Percentiles rank a stretch among this genome's conserved stretches.
These are phyloP conservation scores for Tursiops truncatus DNA, from an alignment of 2,113 vertebrate genomes.

Conservation along the genomic window DNA sequence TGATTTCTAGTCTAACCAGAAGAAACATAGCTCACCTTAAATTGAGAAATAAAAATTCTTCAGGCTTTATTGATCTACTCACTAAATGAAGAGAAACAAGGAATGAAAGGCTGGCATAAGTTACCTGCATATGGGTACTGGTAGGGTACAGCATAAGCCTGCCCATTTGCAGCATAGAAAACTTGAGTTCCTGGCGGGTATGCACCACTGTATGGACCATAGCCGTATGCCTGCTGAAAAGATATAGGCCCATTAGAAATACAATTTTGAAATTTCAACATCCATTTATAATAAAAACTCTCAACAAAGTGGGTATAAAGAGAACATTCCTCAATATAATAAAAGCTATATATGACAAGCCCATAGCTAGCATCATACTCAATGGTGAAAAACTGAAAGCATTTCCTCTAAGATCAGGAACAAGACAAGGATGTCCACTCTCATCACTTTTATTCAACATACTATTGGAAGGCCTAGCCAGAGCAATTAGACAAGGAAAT, in stretches of 20 bases:
- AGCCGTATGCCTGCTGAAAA: conserved; percentile 83
- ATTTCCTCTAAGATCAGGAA: neutral
- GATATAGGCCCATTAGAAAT: conserved; percentile 9
- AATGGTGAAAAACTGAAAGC: neutral
- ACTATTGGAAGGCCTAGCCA: too few relatives aligned
- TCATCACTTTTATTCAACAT: too few relatives aligned
- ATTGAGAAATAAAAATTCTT: neutral
- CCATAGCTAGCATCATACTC: neutral
- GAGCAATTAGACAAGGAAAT: too few relatives aligned
- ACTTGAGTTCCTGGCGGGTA: conserved; percentile 82
- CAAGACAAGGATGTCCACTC: too few relatives aligned
- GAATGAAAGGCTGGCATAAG: neutral
- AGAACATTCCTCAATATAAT: neutral
- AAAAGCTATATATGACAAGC: neutral
- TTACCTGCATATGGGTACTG: conserved; percentile 87
- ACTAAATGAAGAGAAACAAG: neutral
- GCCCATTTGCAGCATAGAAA: conserved; percentile 84
- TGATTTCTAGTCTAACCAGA: neutral
- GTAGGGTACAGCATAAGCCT: conserved; percentile 84
- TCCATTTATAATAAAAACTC: neutral
- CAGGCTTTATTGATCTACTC: accelerated
- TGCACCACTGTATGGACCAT: conserved; percentile 75
- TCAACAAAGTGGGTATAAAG: neutral
- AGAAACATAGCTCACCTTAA: neutral
- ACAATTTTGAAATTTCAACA: neutral